Evolutionary conservation across 2,113 vertebrate species (phyloP).

Genomic region (Polypterus bichir): DNA sequence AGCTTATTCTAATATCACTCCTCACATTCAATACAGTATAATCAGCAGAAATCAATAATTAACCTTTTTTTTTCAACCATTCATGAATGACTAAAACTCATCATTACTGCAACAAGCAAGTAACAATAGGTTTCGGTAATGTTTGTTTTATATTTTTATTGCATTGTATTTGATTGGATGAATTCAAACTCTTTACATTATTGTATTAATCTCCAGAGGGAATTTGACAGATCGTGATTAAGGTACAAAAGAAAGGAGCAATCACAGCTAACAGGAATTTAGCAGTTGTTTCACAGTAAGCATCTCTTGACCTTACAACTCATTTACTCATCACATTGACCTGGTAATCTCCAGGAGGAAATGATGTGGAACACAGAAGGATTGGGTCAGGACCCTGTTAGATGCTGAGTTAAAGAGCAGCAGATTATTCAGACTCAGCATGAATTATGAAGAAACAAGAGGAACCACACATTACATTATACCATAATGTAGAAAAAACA

Average conservation of each 20-base stretch:
- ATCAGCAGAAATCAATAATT: too few relatives aligned
- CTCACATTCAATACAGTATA: too few relatives aligned
- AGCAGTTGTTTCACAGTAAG: constrained; percentile 37
- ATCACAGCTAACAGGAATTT: constrained; percentile 36
- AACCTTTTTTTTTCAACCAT: too few relatives aligned
- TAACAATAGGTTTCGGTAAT: constrained; percentile 19
- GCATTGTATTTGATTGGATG: constrained; percentile 27
- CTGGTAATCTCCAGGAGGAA: constrained; percentile 41
- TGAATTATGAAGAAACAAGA: constrained; percentile 23
- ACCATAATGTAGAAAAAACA: too few relatives aligned
- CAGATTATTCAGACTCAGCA: constrained; percentile 27
- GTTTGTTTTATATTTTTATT: constrained; percentile 28
- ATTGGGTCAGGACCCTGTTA: constrained; percentile 36
- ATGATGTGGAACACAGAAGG: constrained; percentile 36
- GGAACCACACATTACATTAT: too few relatives aligned
- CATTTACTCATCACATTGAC: constrained; percentile 33
- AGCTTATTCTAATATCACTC: too few relatives aligned
- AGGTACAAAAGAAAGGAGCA: constrained; percentile 30
- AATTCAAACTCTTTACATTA: constrained; percentile 39
- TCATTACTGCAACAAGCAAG: neutral
- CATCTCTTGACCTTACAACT: constrained; percentile 47
- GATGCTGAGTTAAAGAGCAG: constrained; percentile 32
- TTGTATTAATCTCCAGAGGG: constrained; percentile 31
- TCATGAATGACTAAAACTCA: too few relatives aligned
- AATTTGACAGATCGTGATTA: constrained; percentile 40